These are phyloP conservation scores for Malurus alboscapulatus DNA, from an alignment of 2,113 vertebrate genomes.

Conservation along the genomic window DNA sequence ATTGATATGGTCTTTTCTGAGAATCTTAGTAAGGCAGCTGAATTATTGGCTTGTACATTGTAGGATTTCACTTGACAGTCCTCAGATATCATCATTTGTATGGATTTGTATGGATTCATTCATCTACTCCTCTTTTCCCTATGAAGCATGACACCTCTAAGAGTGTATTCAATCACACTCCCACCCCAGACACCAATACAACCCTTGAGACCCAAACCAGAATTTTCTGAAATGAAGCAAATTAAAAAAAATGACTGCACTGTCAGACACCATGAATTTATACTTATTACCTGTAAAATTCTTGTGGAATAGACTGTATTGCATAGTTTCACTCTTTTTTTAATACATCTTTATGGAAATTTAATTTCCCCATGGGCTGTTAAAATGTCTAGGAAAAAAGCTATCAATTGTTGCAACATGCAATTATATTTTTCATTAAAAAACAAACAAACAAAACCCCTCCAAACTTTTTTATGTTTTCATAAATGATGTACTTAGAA, in stretches of 20 bases:
- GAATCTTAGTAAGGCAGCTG: neutral
- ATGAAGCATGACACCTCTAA: neutral
- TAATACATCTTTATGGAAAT: neutral
- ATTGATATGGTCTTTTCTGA: neutral
- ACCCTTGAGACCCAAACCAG: neutral
- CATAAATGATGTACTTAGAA: neutral
- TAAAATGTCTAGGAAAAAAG: neutral
- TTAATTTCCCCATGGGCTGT: neutral
- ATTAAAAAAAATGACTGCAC: neutral
- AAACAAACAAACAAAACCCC: rapidly evolving
- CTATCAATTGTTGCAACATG: neutral
- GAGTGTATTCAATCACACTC: neutral
- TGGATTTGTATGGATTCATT: neutral
- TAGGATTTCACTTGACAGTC: neutral
- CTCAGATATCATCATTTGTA: neutral
- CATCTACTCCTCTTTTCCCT: neutral
- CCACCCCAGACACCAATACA: neutral
- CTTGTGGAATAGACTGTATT: neutral
- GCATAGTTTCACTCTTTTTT: neutral
- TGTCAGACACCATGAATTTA: neutral
- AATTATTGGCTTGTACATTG: neutral
- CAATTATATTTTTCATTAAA: neutral
- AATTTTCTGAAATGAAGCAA: neutral
- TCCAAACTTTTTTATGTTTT: neutral
- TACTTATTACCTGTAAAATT: neutral